Base-by-base conservation (phyloP, 2,888 invertebrate species). In the Morpho achilles region DNA sequence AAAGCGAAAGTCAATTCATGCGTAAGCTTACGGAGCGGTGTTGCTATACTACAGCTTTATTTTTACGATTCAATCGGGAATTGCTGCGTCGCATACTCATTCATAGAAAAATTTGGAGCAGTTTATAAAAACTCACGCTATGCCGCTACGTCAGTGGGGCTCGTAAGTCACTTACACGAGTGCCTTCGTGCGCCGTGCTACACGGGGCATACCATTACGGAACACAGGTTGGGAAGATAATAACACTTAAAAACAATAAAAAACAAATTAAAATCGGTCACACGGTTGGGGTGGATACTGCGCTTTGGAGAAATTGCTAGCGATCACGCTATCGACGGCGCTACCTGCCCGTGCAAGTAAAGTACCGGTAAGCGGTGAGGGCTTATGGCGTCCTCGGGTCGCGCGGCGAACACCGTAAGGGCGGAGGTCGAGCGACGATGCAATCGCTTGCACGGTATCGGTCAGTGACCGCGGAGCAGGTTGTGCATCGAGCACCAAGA, bases 171-270 rank as follows among this genome's bases (percentile, higher is more conserved):
- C 76, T 67, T 42, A 51, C 65, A 72, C 75, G 67, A 70, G 70
- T 64, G 65, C 69, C 56, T 55, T 60, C 58, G 58, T 58, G 61
- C 66, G 69, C 68, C 69, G 73, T 75, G 69, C 52, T 53, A 56
- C 76, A 76, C 71, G 72, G 73, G 71, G 73, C 74, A 75, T 80
- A 77, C 75, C 71, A 77, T 70, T 76, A 74, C 71, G 69, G 75
- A 79, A 75, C 87, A 87, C 88, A 82, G 78, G 78, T 80, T 75
- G 76, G 71, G 74, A 77, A 83, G 84, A 85, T 84, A 82, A 86
- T 84, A 81, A 85, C 86, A 87, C 87, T 76, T 76, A 80, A 41
- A 85, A 86, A 84, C 83, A 83, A 86, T 84, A 84, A 82, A 80
- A 79, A 84, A 80, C 79, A 79, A 85, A 84, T 85, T 82, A 76